These are phyloP conservation scores for Melospiza melodia DNA, from an alignment of 2,113 vertebrate species.

Conservation along the genomic window DNA sequence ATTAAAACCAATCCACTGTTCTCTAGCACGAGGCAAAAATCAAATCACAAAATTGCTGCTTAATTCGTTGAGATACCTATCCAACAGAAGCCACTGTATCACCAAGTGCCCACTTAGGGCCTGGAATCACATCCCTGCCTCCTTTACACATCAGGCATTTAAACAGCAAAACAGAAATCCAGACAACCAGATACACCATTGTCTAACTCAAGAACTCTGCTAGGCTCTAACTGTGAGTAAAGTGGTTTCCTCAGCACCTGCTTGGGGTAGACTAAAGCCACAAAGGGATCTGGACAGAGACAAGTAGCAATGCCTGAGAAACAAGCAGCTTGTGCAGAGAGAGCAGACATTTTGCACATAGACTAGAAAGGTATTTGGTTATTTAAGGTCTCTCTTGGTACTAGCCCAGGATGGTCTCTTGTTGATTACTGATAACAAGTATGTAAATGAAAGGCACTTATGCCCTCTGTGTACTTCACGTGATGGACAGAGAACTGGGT, in stretches of 20 bases:
- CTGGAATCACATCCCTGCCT: neutral
- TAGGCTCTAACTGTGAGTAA: neutral
- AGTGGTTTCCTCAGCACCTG: neutral
- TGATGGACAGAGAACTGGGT: neutral
- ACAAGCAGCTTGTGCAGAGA: neutral
- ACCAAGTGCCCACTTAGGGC: neutral
- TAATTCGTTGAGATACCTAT: neutral
- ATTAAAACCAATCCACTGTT: neutral
- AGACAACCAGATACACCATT: neutral
- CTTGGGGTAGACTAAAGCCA: neutral
- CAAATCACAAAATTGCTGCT: neutral
- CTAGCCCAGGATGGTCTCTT: neutral
- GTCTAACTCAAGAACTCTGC: neutral
- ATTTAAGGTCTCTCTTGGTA: neutral
- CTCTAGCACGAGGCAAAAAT: neutral
- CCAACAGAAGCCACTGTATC: neutral
- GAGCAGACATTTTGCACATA: neutral
- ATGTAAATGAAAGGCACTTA: neutral
- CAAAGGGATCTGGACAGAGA: neutral
- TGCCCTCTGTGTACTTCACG: rapidly evolving
- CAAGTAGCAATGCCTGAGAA: neutral
- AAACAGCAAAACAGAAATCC: neutral
- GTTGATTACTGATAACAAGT: neutral
- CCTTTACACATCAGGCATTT: neutral
- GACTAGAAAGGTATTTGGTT: neutral